Evolutionary conservation across 2,888 invertebrate species (phyloP).

Genomic region (Thymelicus sylvestris): DNA sequence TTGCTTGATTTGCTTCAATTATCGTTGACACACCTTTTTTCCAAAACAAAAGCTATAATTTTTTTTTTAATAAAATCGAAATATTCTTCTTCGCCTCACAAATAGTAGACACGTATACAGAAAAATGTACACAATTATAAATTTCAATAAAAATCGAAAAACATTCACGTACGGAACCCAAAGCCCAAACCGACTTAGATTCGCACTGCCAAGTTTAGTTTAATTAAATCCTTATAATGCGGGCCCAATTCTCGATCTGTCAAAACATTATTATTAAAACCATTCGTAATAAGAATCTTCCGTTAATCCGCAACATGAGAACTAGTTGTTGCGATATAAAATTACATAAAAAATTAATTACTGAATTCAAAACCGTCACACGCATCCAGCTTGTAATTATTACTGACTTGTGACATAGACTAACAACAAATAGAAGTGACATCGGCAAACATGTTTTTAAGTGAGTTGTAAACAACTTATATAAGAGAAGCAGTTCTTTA

Average conservation of each 20-base stretch:
- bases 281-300: background rate
- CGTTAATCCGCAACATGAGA: constrained; percentile 2
- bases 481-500: background rate
- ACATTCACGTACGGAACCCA: background rate
- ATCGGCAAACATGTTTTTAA: background rate
- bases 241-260: background rate
- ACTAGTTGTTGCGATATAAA: constrained; percentile 21
- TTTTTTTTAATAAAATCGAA: too few relatives aligned
- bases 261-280: constrained; percentile 2
- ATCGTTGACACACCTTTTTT: too few relatives aligned
- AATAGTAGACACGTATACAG: too few relatives aligned
- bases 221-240: background rate
- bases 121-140: too few relatives aligned
- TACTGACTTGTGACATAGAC: constrained; percentile 22
- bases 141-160: too few relatives aligned
- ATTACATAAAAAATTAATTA: constrained; percentile 25
- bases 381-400: constrained; percentile 20
- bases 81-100: too few relatives aligned
- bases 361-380: constrained; percentile 14
- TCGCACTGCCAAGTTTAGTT: background rate
- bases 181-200: background rate
- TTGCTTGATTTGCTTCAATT: too few relatives aligned
- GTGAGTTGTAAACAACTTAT: background rate
- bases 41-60: too few relatives aligned
- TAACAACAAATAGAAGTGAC: constrained; percentile 38